A percentile compares a stretch with the other conserved stretches of the same genome.
These are phyloP conservation scores for Ceratina calcarata DNA, from an alignment of 1,140 invertebrate genomes.

Conservation along the genomic window DNA sequence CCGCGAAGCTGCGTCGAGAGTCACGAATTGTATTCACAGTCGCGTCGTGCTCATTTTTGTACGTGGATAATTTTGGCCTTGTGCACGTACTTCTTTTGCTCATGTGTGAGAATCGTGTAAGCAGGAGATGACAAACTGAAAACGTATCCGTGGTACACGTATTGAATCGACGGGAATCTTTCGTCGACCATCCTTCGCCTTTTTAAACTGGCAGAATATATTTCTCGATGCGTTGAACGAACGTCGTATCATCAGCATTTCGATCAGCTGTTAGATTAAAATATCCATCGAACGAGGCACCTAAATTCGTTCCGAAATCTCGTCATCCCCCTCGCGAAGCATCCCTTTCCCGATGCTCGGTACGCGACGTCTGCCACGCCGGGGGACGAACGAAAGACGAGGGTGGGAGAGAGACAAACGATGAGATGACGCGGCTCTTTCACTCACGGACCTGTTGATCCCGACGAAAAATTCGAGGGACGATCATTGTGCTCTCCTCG, in stretches of 20 bases:
- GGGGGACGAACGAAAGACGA: conserved; percentile 11
- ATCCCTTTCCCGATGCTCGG: background rate
- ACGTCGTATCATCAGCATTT: background rate
- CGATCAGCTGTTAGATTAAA: background rate
- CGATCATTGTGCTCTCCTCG: conserved; percentile 23
- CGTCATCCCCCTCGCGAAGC: background rate
- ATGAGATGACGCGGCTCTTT: conserved; percentile 59
- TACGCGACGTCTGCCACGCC: background rate
- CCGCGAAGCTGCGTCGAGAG: conserved; percentile 62
- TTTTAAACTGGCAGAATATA: background rate
- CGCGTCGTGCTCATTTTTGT: conserved; percentile 50
- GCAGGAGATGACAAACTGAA: background rate
- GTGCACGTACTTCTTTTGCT: background rate
- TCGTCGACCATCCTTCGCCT: background rate
- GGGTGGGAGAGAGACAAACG: conserved; percentile 31
- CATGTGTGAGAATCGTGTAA: background rate
- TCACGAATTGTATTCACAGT: conserved; percentile 64
- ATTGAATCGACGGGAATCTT: background rate
- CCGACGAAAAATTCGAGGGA: conserved; percentile 57
- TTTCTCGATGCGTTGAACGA: background rate
- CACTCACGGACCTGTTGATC: conserved; percentile 60
- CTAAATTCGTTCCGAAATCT: background rate
- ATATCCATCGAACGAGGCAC: no score
- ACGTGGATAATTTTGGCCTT: conserved; percentile 61
- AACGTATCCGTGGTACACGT: no score